Evolutionary conservation across 2,113 vertebrate genomes (phyloP).

Genomic region (Sceloporus undulatus): DNA sequence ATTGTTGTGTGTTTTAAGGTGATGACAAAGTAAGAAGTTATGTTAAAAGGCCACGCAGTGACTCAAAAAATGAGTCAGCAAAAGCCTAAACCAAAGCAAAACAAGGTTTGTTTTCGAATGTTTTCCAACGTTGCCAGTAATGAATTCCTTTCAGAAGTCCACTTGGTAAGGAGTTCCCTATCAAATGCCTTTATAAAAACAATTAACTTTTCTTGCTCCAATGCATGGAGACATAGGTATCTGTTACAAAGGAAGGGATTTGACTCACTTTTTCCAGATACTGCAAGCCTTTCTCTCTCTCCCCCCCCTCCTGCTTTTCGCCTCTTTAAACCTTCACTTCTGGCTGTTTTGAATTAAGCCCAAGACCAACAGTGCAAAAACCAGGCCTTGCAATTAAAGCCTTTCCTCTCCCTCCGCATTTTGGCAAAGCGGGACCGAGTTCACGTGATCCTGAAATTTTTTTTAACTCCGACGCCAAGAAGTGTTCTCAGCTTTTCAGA

Average conservation of each 20-base stretch:
- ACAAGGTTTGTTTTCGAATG: too few species aligned
- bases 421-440: not conserved
- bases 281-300: not conserved
- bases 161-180: not conserved
- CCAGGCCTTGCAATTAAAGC: not conserved
- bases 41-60: too few species aligned
- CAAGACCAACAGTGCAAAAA: not conserved
- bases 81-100: too few species aligned
- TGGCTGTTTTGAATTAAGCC: not conserved
- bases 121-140: too few species aligned
- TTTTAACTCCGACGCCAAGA: not conserved
- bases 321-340: not conserved
- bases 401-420: too few species aligned
- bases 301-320: too few species aligned
- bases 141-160: too few species aligned
- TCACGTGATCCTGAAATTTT: fast-evolving
- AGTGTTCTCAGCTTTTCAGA: not conserved
- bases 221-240: not conserved
- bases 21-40: too few species aligned
- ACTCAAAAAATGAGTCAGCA: too few species aligned
- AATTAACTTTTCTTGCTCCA: not conserved
- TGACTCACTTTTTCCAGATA: not conserved
- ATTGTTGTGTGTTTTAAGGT: too few species aligned
- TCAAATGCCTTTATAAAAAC: not conserved
- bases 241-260: not conserved